phyloP scores from a whole-genome alignment of 2,888 invertebrate species.

The Erannis defoliaria region DNA sequence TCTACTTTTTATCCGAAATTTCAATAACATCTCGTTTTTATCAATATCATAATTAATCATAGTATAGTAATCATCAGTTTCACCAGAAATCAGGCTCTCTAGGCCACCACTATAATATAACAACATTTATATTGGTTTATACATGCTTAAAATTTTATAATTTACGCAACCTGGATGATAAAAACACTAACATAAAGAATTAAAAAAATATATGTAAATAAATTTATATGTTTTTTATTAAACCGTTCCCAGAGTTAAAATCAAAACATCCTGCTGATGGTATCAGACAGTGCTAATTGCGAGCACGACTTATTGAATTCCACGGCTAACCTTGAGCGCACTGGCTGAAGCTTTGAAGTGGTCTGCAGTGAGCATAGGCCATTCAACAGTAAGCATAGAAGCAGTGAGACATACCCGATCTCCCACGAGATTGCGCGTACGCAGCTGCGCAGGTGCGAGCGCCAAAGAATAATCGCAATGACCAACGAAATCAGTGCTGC shows the following conservation, averaged over 20 bases:
- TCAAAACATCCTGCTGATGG: constrained; percentile 22
- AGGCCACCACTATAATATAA: too few species aligned
- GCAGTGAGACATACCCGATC: constrained; percentile 16
- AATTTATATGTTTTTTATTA: too few species aligned
- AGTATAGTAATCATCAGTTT: too few species aligned
- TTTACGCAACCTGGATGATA: too few species aligned
- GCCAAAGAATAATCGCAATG: constrained; percentile 1
- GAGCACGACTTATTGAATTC: constrained; percentile 26
- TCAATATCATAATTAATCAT: too few species aligned
- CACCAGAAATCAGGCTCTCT: too few species aligned
- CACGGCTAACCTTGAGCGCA: constrained; percentile 22
- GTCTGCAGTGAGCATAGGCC: constrained; percentile 5
- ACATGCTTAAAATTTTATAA: too few species aligned
- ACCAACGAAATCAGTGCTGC: background rate
- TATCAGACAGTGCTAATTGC: constrained; percentile 17
- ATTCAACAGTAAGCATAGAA: constrained; percentile 8
- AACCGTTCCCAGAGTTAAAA: constrained; percentile 5
- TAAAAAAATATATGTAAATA: too few species aligned
- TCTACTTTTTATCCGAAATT: too few species aligned
- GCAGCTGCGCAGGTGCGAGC: constrained; percentile 21
- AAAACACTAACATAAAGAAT: background rate
- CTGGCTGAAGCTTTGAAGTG: constrained; percentile 13
- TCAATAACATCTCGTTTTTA: too few species aligned
- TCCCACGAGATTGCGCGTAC: constrained; percentile 28
- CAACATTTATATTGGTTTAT: too few species aligned